These are phyloP conservation scores for Pao palembangensis DNA, from an alignment of 2,113 vertebrate species.

Conservation along the genomic window DNA sequence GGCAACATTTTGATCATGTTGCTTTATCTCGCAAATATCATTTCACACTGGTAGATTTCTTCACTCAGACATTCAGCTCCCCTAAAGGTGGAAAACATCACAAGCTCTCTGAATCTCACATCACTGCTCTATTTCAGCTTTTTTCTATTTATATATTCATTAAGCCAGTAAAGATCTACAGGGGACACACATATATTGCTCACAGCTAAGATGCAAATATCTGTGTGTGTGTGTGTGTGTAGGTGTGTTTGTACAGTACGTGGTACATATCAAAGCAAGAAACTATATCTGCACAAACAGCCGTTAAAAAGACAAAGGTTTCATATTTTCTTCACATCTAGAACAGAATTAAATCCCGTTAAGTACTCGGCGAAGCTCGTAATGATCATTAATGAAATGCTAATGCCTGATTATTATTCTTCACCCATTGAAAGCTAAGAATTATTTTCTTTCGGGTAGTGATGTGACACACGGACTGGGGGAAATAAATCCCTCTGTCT, in stretches of 20 bases:
- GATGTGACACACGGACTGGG: conserved; percentile 76
- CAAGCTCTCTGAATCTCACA: conserved; percentile 53
- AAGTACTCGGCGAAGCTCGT: conserved; percentile 62
- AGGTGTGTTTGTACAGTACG: not conserved
- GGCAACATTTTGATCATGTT: conserved; percentile 1
- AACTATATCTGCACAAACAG: not conserved
- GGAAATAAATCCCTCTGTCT: conserved; percentile 77
- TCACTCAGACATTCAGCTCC: conserved; percentile 15
- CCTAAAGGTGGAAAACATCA: conserved; percentile 30
- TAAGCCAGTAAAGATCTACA: conserved; percentile 38
- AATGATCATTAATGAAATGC: conserved; percentile 66
- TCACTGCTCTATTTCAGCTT: conserved; percentile 34
- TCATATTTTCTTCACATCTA: conserved; percentile 10
- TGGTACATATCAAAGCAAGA: not conserved
- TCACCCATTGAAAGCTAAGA: conserved; percentile 65
- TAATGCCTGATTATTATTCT: conserved; percentile 72
- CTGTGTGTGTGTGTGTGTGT: not conserved
- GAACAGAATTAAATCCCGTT: conserved; percentile 63
- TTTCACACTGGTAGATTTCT: conserved; percentile 4
- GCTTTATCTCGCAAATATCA: not conserved
- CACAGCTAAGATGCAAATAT: not conserved
- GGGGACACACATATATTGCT: conserved; percentile 7
- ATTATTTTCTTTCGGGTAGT: conserved; percentile 72
- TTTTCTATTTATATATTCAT: conserved; percentile 60
- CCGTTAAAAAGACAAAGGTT: not conserved